Conservation (phyloP, 2,888 invertebrate genomes). For the Hymenopus coronatus region DNA sequence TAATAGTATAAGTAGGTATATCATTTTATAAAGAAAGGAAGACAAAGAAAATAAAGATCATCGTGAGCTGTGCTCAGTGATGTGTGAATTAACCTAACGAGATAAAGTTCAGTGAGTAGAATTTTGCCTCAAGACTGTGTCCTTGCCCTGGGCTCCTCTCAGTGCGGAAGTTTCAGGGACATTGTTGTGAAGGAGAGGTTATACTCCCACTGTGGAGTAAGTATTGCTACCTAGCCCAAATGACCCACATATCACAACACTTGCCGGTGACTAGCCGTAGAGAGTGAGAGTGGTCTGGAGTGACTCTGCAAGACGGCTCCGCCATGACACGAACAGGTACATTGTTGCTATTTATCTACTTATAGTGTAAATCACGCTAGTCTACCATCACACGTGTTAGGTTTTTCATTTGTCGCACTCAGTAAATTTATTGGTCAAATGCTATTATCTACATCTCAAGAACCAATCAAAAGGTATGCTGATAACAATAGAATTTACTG, state of each 20-base stretch:
- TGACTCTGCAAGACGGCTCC: background rate
- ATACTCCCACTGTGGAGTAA: background rate
- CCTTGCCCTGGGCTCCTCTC: background rate
- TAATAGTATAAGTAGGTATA: too few species aligned
- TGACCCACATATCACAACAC: background rate
- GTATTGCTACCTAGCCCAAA: background rate
- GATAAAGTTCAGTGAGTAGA: background rate
- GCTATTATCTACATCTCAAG: too few species aligned
- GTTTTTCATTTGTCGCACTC: too few species aligned
- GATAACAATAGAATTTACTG: too few species aligned
- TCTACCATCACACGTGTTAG: too few species aligned
- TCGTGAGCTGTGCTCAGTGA: too few species aligned
- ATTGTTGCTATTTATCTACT: background rate
- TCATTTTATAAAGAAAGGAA: too few species aligned
- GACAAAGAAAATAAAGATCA: too few species aligned
- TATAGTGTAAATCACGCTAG: too few species aligned
- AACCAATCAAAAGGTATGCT: too few species aligned
- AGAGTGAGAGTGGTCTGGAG: background rate
- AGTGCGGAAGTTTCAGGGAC: background rate
- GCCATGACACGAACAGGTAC: background rate
- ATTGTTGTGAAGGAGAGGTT: background rate
- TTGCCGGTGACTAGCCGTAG: background rate
- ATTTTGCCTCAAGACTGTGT: background rate
- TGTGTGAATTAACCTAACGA: too few species aligned
- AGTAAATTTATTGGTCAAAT: too few species aligned